Conservation (phyloP, 2,113 vertebrate genomes). For the Gymnobelideus leadbeateri region DNA sequence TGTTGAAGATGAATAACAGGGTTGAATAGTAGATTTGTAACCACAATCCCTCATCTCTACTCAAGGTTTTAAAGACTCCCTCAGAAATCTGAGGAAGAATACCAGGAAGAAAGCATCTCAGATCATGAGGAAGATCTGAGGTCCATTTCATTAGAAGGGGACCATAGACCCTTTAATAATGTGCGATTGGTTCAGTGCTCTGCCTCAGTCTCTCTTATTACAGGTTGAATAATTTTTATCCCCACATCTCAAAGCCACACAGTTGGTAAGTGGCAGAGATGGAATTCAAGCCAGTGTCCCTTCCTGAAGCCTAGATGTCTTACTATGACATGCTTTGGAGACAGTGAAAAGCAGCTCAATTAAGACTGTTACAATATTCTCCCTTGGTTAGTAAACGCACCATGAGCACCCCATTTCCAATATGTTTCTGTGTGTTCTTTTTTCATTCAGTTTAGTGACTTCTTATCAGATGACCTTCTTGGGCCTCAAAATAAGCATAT, state of each 20-base stretch:
- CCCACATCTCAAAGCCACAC: not conserved
- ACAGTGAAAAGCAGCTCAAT: not conserved
- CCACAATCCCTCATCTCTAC: constrained; percentile 34
- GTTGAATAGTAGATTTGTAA: constrained; percentile 1
- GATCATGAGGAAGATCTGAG: no score
- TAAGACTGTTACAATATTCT: constrained; percentile 13
- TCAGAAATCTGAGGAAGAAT: not conserved
- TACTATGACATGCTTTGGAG: not conserved
- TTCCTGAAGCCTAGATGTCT: not conserved
- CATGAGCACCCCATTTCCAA: not conserved
- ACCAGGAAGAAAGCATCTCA: not conserved
- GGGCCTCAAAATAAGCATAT: constrained; percentile 5
- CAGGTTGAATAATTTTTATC: no score
- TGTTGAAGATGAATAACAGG: constrained; percentile 21
- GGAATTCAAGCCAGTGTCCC: not conserved
- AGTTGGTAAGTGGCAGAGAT: not conserved
- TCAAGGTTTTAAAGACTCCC: constrained; percentile 28
- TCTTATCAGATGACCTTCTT: not conserved
- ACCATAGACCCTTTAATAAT: no score
- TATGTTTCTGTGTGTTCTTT: not conserved
- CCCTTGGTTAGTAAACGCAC: constrained; percentile 12
- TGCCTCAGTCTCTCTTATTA: no score
- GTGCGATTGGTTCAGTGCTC: no score
- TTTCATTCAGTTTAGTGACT: constrained; percentile 35
- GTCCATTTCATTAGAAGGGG: no score